These are phyloP conservation scores for Mustela erminea DNA, from an alignment of 2,797 vertebrate genomes.

Conservation along the genomic window DNA sequence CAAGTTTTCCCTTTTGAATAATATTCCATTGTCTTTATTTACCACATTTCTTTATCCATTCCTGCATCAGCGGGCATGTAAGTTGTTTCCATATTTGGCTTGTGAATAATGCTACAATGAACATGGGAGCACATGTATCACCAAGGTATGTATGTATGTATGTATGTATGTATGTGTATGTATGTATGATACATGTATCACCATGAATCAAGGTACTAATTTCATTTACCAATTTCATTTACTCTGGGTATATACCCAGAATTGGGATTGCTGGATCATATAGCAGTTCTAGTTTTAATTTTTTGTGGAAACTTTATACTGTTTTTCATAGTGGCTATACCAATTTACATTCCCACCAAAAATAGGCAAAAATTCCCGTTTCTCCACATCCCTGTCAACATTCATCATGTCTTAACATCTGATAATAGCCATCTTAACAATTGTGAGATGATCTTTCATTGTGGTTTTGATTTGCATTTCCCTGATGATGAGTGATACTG, in stretches of 20 bases:
- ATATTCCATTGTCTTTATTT: neutral
- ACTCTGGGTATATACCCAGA: too few relatives aligned
- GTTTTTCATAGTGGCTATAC: too few relatives aligned
- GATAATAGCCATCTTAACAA: neutral
- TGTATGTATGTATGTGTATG: too few relatives aligned
- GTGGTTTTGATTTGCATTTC: neutral
- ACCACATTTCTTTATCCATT: neutral
- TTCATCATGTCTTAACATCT: neutral
- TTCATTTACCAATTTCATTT: too few relatives aligned
- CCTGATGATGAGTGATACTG: neutral
- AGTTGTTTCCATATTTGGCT: neutral
- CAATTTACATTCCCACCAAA: neutral
- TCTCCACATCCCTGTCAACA: neutral
- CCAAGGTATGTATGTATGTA: too few relatives aligned
- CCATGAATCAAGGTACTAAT: too few relatives aligned
- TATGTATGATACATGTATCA: too few relatives aligned
- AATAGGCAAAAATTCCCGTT: neutral
- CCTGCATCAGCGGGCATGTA: neutral
- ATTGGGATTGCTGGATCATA: too few relatives aligned
- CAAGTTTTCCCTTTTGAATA: neutral
- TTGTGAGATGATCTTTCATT: neutral
- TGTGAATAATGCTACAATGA: too few relatives aligned
- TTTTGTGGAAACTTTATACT: too few relatives aligned
- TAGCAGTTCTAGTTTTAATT: too few relatives aligned
- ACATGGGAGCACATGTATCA: too few relatives aligned